These are phyloP conservation scores for Cavia porcellus DNA, from an alignment of 2,113 vertebrate species.

Conservation along the genomic window DNA sequence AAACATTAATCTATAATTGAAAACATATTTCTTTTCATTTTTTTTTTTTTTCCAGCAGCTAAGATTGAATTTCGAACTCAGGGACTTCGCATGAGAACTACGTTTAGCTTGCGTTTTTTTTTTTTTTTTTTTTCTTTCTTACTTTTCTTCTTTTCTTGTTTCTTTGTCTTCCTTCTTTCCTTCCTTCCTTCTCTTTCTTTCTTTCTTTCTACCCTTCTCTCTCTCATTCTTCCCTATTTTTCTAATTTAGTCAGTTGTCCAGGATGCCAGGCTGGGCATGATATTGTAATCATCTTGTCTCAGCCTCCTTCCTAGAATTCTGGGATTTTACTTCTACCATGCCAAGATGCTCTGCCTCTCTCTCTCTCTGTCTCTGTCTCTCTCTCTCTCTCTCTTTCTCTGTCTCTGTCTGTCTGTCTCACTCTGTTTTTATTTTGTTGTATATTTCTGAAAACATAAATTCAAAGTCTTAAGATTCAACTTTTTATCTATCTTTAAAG, in stretches of 20 bases:
- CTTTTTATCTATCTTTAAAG: not conserved
- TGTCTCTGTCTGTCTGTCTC: too few species aligned
- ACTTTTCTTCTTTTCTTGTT: not conserved
- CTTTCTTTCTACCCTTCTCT: not conserved
- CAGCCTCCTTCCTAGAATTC: not conserved
- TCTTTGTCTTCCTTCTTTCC: not conserved
- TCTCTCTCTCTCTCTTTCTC: not conserved
- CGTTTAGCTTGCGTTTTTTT: not conserved
- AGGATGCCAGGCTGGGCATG: not conserved
- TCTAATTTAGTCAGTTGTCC: not conserved
- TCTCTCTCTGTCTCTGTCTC: too few species aligned
- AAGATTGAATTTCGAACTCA: not conserved
- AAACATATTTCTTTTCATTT: not conserved
- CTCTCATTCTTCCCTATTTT: not conserved
- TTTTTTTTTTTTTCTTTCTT: not conserved
- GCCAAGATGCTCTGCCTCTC: not conserved
- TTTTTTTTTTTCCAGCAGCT: not conserved
- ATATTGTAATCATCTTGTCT: not conserved
- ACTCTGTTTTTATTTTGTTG: not conserved
- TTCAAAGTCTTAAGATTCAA: not conserved
- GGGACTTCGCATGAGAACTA: not conserved
- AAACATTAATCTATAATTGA: not conserved
- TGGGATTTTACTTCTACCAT: not conserved
- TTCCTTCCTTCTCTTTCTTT: not conserved
- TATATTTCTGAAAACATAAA: constrained; percentile 5